These are phyloP conservation scores for Agrypnus murinus DNA, from an alignment of 2,888 invertebrate species.

Conservation along the genomic window DNA sequence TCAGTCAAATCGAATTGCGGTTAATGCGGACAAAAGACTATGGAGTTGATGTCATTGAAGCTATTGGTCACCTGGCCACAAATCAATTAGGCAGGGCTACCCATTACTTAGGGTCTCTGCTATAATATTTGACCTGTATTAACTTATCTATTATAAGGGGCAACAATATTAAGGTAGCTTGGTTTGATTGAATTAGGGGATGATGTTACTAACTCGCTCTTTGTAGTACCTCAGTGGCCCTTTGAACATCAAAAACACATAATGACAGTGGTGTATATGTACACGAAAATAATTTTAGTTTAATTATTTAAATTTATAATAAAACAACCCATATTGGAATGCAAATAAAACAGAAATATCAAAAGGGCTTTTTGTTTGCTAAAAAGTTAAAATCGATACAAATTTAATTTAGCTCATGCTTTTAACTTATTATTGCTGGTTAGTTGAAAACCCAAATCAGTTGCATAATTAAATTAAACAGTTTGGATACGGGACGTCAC, in stretches of 20 bases:
- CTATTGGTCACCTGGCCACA: conserved; percentile 49
- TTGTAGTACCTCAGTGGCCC: not conserved
- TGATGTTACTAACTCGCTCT: conserved; percentile 15
- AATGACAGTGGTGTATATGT: too few relatives aligned
- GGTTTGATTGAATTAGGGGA: conserved; percentile 28
- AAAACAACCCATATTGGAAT: too few relatives aligned
- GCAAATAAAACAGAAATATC: too few relatives aligned
- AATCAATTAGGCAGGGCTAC: conserved; percentile 45
- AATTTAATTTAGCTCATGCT: conserved; percentile 21
- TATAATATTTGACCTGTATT: conserved; percentile 40
- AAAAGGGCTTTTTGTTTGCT: not conserved
- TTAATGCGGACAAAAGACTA: conserved; percentile 48
- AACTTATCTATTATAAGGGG: conserved; percentile 37
- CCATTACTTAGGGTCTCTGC: conserved; percentile 44
- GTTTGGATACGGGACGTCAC: not conserved
- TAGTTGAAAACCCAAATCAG: conserved; percentile 34
- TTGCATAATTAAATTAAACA: conserved; percentile 19
- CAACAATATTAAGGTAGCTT: conserved; percentile 34
- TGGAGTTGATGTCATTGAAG: conserved; percentile 43
- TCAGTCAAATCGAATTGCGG: conserved; percentile 46
- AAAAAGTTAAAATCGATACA: conserved; percentile 13
- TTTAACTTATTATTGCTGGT: conserved; percentile 32
- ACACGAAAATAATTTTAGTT: too few relatives aligned
- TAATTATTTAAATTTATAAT: too few relatives aligned
- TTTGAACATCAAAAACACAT: not conserved